Percentiles rank a stretch among this genome's conserved stretches.
Evolutionary conservation across 2,113 vertebrate genomes (phyloP).

Genomic region (Cathartes aura): DNA sequence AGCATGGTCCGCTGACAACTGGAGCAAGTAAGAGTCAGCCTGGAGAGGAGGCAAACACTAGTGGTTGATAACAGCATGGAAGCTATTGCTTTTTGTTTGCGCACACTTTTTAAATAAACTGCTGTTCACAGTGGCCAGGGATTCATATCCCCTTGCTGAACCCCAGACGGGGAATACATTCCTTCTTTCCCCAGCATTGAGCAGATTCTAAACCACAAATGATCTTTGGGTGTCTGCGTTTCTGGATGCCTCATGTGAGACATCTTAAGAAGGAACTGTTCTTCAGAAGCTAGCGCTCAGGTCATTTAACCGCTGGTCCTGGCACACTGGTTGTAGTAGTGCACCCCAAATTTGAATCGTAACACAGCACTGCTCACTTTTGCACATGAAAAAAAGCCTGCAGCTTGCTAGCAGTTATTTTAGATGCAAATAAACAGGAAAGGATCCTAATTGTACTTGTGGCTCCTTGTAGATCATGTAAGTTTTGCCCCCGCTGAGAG

Average conservation of each 20-base stretch:
- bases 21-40: background rate
- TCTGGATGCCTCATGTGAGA: background rate
- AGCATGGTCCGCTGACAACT: background rate
- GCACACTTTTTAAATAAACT: background rate
- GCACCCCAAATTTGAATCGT: background rate
- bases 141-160: background rate
- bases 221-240: background rate
- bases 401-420: background rate
- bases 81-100: background rate
- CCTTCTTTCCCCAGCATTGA: background rate
- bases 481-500: background rate
- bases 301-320: background rate
- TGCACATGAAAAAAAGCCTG: background rate
- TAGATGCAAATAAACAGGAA: background rate
- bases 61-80: background rate
- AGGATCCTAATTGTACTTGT: background rate
- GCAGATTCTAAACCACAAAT: background rate
- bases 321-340: background rate
- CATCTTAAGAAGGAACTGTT: background rate
- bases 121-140: background rate
- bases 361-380: background rate
- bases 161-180: fast-evolving
- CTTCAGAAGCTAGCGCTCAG: background rate
- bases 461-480: background rate
- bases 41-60: background rate